Percentiles rank a stretch among this genome's conserved stretches.
These are phyloP conservation scores for Cardiocondyla obscurior DNA, from an alignment of 1,140 invertebrate species.

Conservation along the genomic window DNA sequence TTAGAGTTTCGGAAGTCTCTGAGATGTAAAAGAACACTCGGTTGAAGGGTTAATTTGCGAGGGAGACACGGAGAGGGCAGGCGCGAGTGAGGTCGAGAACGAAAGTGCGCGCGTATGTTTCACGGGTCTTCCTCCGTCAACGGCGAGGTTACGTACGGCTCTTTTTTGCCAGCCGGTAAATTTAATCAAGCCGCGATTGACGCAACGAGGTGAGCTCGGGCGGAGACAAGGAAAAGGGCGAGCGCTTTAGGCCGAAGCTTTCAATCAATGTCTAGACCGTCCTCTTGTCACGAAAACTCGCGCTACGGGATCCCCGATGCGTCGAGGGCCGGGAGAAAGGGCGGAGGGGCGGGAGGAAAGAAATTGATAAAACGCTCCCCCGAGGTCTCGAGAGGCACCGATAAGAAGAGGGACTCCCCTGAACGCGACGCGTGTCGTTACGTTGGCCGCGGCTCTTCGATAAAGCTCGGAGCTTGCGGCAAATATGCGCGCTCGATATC, in stretches of 20 bases:
- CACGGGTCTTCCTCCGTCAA: conserved; percentile 45
- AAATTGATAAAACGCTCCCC: conserved; percentile 79
- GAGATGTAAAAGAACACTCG: too few relatives aligned
- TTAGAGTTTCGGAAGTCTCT: too few relatives aligned
- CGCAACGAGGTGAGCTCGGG: conserved; percentile 30
- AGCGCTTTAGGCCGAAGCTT: conserved; percentile 65
- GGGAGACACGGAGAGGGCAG: background rate
- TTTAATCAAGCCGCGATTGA: conserved; percentile 75
- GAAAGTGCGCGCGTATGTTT: conserved; percentile 48
- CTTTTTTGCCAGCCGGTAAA: conserved; percentile 65
- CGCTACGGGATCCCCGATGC: conserved; percentile 16
- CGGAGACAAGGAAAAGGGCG: background rate
- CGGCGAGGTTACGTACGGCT: conserved; percentile 9
- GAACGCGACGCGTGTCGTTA: conserved; percentile 33
- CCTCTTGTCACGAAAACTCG: conserved; percentile 71
- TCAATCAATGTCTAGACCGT: conserved; percentile 79
- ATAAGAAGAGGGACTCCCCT: conserved; percentile 58
- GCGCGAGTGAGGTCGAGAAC: conserved; percentile 20
- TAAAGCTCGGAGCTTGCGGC: conserved; percentile 62
- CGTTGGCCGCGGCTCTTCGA: conserved; percentile 50
- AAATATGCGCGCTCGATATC: conserved; percentile 54
- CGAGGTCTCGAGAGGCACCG: conserved; percentile 59
- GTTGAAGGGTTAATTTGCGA: conserved; percentile 64
- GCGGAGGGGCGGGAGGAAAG: conserved; percentile 59
- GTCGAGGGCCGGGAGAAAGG: background rate